Evolutionary conservation across 1,140 invertebrate species (phyloP).

Genomic region (Penaeus japonicus): DNA sequence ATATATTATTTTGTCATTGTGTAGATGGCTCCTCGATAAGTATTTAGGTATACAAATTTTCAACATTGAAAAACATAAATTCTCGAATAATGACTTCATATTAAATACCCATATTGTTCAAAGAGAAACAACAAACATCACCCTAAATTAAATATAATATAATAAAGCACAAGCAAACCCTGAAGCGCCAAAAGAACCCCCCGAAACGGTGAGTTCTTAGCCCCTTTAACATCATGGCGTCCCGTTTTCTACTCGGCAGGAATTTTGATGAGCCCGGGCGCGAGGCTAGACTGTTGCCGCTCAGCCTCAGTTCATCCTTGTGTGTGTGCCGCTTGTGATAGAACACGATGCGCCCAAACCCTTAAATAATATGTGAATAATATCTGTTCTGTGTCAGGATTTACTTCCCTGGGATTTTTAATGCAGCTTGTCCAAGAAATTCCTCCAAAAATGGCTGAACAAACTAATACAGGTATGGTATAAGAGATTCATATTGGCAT

Average conservation of each 20-base stretch:
- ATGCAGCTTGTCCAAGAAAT: conserved; percentile 40
- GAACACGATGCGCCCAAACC: not conserved
- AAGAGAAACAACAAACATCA: no score
- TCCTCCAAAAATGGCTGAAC: conserved; percentile 34
- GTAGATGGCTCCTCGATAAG: no score
- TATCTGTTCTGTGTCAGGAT: not conserved
- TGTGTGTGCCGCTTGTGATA: conserved; percentile 13
- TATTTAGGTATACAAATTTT: no score
- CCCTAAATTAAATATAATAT: no score
- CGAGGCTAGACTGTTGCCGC: conserved; percentile 56
- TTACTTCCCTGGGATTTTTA: conserved; percentile 32
- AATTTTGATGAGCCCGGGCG: conserved; percentile 48
- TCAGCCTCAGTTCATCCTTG: conserved; percentile 49
- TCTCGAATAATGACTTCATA: no score
- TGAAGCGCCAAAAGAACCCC: not conserved
- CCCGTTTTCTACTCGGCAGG: conserved; percentile 42
- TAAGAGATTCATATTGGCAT: not conserved
- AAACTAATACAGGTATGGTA: conserved; percentile 20
- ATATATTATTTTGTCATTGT: no score
- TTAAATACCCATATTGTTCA: no score
- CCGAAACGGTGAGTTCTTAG: conserved; percentile 9
- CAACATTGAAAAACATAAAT: no score
- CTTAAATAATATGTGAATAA: conserved; percentile 44
- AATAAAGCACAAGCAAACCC: no score
- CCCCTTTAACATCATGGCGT: conserved; percentile 55